These are phyloP conservation scores for Cremastobaeus sp. DNA, from an alignment of 2,888 invertebrate genomes.

Conservation along the genomic window DNA sequence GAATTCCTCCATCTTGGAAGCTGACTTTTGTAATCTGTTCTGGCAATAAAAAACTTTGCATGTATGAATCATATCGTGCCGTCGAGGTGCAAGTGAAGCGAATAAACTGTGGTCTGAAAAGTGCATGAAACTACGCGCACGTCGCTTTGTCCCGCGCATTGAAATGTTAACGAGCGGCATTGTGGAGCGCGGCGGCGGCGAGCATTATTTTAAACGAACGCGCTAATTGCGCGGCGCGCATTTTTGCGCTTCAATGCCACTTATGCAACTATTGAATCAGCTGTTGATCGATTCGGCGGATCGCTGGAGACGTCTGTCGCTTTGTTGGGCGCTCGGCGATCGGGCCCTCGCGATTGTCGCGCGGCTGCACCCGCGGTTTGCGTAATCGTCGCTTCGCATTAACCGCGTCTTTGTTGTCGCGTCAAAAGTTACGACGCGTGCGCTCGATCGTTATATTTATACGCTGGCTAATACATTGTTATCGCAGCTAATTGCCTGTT, in stretches of 20 bases:
- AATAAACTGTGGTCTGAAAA: no score
- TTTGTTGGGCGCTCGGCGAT: neutral
- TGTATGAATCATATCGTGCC: no score
- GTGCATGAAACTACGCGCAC: constrained; percentile 7
- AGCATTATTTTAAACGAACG: constrained; percentile 32
- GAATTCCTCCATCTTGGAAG: no score
- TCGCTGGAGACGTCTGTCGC: neutral
- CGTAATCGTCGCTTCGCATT: constrained; percentile 29
- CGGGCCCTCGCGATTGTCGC: constrained; percentile 1
- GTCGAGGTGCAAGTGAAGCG: no score
- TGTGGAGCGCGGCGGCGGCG: constrained; percentile 5
- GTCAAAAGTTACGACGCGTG: constrained; percentile 10
- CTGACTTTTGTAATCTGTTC: no score
- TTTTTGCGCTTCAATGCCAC: constrained; percentile 46
- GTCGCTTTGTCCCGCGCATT: constrained; percentile 29
- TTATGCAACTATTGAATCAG: constrained; percentile 59
- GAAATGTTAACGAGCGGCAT: constrained; percentile 28
- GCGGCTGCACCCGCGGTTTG: neutral
- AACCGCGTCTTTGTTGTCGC: constrained; percentile 24
- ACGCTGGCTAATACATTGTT: constrained; percentile 15
- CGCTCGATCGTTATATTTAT: constrained; percentile 23
- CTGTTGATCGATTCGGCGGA: constrained; percentile 43
- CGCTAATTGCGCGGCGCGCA: constrained; percentile 37
- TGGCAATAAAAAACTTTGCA: no score
- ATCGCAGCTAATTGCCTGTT: constrained; percentile 16